A percentile compares a stretch with the other conserved stretches of the same genome.
These are phyloP conservation scores for Daphoenositta chrysoptera DNA, from an alignment of 2,113 vertebrate species.

Conservation along the genomic window DNA sequence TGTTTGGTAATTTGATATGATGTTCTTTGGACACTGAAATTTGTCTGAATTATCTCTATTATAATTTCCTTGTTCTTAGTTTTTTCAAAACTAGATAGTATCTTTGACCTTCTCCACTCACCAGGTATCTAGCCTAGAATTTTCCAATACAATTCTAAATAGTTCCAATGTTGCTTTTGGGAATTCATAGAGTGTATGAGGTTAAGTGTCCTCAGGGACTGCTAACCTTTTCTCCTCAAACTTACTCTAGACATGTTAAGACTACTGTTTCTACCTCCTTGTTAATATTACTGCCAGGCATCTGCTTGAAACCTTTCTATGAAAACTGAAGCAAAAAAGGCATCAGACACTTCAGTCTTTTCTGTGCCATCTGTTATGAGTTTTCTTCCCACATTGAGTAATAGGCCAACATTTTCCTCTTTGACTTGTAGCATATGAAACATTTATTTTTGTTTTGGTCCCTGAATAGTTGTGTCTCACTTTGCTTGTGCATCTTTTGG, in stretches of 20 bases:
- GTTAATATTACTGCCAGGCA: slow-evolving; percentile 20
- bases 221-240: background rate
- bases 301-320: slow-evolving; percentile 4
- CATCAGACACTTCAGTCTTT: slow-evolving; percentile 19
- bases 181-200: background rate
- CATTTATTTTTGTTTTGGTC: background rate
- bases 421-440: background rate
- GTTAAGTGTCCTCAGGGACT: background rate
- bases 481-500: background rate
- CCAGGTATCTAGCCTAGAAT: background rate
- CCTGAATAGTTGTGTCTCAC: background rate
- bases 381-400: slow-evolving; percentile 1
- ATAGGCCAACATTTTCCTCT: background rate
- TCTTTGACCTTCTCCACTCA: background rate
- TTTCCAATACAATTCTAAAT: background rate
- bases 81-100: background rate
- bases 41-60: background rate
- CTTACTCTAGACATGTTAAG: background rate
- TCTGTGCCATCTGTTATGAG: background rate
- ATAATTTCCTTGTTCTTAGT: background rate
- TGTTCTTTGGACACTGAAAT: background rate
- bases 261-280: background rate
- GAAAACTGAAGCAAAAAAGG: slow-evolving; percentile 48
- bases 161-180: background rate
- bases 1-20: background rate